Evolutionary conservation across 2,888 invertebrate genomes (phyloP), one percentile per base, ranked within the genome.

Genomic region (Leptinotarsa tumamoca): DNA sequence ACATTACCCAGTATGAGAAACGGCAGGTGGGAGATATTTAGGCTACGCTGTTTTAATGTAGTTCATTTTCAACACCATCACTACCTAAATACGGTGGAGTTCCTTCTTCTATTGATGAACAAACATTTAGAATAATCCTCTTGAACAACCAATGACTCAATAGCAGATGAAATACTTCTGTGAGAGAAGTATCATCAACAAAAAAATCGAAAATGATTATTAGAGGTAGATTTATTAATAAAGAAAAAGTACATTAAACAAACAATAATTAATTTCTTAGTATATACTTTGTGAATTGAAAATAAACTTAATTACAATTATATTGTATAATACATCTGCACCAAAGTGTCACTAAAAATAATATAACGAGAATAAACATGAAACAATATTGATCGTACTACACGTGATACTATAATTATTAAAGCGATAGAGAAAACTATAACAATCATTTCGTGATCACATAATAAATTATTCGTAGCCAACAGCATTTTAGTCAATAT

Each of bases 201-300:
- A 15, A 63, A 14, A 63, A 63, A 63, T 15, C 63, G 17, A 10
- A 33, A n/a, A 43, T n/a, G 33, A 66, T 82, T 82, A 87, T 87
- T 88, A 89, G 89, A 89, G 89, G 89, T 89, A 89, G 89, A 89
- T 89, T 89, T 89, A 89, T 88, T 88, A 88, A 87, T 88, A 86
- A 87, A 87, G 86, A 86, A 88, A 86, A 88, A 63, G 83, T 88
- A 89, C 86, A 86, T 86, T 83, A 86, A 87, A 88, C 87, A 86
- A 89, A 87, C 85, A 87, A 86, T 83, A 85, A 83, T 83, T 84
- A 83, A 84, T 82, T 61, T 73, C 84, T 84, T 86, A 80, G 72
- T 43, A 74, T 85, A 86, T 83, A 84, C 82, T 85, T 85, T 85
- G 83, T 83, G 81, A 83, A 85, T 56, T 76, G 70, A 75, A 71